Conservation (phyloP, 2,797 vertebrate genomes). For the Rhinoraja longicauda region DNA sequence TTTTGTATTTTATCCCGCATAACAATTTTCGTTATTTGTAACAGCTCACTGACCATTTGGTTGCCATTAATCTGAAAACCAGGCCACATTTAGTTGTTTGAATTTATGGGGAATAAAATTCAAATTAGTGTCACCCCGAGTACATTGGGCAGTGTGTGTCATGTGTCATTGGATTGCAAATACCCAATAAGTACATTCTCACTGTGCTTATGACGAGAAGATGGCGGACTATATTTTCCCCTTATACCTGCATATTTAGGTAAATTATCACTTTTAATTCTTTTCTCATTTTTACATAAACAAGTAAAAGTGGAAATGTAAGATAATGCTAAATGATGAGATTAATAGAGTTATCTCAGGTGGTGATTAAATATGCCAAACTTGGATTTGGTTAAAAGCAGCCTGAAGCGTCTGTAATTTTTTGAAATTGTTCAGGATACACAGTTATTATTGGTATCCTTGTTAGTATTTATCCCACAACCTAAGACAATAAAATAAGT, state of each 20-base stretch:
- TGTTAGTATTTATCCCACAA: too few relatives aligned
- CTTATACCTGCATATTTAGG: background rate
- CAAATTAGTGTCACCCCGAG: background rate
- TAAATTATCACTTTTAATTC: background rate
- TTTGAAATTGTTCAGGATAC: too few relatives aligned
- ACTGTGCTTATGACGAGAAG: background rate
- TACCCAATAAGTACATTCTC: background rate
- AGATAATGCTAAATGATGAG: background rate
- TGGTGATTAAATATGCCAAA: background rate
- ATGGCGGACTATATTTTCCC: background rate
- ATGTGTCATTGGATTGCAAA: background rate
- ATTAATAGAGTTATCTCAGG: background rate
- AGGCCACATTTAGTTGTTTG: slow-evolving; percentile 1
- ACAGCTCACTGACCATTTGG: background rate
- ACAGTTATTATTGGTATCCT: too few relatives aligned
- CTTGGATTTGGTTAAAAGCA: background rate
- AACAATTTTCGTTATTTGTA: background rate
- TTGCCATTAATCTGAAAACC: background rate
- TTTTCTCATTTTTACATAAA: background rate
- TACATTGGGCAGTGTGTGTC: background rate
- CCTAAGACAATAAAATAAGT: too few relatives aligned
- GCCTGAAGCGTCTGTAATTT: background rate
- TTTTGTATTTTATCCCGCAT: slow-evolving; percentile 1
- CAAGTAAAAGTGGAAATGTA: background rate
- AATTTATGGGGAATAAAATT: background rate